Base-by-base conservation (phyloP, 2,113 vertebrate species). In the Parotia lawesii region DNA sequence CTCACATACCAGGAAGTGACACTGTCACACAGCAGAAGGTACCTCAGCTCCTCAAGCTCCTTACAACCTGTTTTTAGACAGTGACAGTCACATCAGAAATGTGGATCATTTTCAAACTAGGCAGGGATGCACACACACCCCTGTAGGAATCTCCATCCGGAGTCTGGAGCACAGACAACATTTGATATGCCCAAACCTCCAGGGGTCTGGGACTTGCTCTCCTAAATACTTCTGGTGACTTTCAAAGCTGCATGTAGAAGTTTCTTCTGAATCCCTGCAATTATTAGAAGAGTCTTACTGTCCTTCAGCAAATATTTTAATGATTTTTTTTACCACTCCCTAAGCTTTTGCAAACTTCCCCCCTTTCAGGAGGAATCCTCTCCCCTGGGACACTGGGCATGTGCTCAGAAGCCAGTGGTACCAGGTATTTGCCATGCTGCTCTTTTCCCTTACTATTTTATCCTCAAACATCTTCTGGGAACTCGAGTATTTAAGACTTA, bases 21-120 rank as follows among this genome's bases (percentile, higher is more conserved):
- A 22, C 37, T 57, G 48, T 9, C n/a, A 15, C 53, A 2, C 0
- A 27, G 24, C 21, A 90, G 29, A 74, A 58, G 38, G 5, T 3
- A 50, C 4, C 18, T 3, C 10, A 83, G 40, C 45, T 42, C 54
- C 35, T 54, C 57, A 60, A 44, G 35, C 17, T 72, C 86, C 54
- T 74, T 17, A 20, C 1, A 0, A 15, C 6, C 37, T 20, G 6
- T 2, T 64, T 50, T 53, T 15, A 53, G 44, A 69, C 45, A 47
- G 22, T 5, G 37, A 57, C 20, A 37, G 27, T 10, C 20, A 15
- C 5, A 1, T 8, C 2, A 14, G 67, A 87, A 93, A 47, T 1
- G 6, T 0, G 6, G 1, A 1, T 28, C 2, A 15, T 53, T 75
- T 54, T 23, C 35, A 28, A 27, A 54, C 51, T 0, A 57, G 0